These are phyloP conservation scores for Lepus timidus DNA, from an alignment of 2,113 vertebrate genomes.

Conservation along the genomic window DNA sequence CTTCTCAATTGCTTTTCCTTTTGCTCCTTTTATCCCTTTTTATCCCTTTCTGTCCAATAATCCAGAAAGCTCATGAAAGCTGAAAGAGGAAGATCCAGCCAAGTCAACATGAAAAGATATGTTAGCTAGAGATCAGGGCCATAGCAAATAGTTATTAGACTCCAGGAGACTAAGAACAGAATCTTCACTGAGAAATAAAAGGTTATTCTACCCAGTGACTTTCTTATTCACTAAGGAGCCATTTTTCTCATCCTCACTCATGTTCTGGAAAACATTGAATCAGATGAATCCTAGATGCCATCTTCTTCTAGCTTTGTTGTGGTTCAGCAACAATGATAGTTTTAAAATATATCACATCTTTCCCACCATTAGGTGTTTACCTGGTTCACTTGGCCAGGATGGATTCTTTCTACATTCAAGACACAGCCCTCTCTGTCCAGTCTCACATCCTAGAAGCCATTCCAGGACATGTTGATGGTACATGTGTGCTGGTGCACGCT, in stretches of 20 bases:
- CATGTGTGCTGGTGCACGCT: accelerated
- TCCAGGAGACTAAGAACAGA: constrained; percentile 2
- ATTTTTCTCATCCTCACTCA: background rate
- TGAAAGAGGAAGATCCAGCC: background rate
- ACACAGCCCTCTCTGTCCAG: background rate
- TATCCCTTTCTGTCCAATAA: background rate
- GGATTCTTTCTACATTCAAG: background rate
- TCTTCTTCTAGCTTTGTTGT: background rate
- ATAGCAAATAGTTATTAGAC: background rate
- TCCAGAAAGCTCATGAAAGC: constrained; percentile 2
- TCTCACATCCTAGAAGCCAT: background rate
- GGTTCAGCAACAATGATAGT: background rate
- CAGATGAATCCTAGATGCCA: background rate
- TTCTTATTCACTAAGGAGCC: background rate
- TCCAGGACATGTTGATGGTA: background rate
- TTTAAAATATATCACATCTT: background rate
- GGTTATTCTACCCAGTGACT: constrained; percentile 33
- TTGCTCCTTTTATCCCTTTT: background rate
- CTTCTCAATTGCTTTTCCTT: background rate
- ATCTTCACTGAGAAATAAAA: background rate
- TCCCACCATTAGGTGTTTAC: background rate
- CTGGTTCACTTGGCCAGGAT: background rate
- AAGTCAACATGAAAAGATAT: constrained; percentile 39
- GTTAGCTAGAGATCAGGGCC: background rate
- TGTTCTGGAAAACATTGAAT: constrained; percentile 2